phyloP scores from a whole-genome alignment of 2,888 invertebrate genomes.

The Amblyjoppa fuscipennis region DNA sequence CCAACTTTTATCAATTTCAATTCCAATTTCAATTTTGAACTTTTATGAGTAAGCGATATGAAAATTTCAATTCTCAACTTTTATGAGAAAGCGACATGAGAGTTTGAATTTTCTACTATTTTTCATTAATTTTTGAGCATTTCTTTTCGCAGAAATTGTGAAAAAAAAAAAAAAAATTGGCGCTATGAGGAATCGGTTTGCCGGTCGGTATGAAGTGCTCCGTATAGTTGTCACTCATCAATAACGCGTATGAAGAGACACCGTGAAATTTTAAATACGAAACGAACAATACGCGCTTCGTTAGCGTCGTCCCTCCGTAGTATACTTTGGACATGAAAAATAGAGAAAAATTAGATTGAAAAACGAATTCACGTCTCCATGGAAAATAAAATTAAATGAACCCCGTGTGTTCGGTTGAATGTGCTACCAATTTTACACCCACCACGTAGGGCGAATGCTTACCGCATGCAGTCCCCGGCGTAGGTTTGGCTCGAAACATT shows the following conservation, averaged over 20 bases:
- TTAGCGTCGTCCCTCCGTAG: slow-evolving; percentile 28
- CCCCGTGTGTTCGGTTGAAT: slow-evolving; percentile 30
- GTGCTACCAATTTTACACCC: slow-evolving; percentile 22
- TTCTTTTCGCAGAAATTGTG: not conserved
- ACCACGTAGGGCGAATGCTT: not conserved
- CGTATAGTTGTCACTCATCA: not conserved
- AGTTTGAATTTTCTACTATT: too few species aligned
- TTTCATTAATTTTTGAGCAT: not conserved
- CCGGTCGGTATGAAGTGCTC: not conserved
- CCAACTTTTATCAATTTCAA: too few species aligned
- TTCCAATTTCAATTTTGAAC: too few species aligned
- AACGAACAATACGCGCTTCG: slow-evolving; percentile 47
- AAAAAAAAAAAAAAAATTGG: not conserved
- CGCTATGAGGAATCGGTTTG: not conserved
- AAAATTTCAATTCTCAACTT: too few species aligned
- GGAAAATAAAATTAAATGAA: slow-evolving; percentile 45
- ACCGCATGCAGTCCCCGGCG: slow-evolving; percentile 39
- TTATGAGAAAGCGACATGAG: too few species aligned
- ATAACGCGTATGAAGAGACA: not conserved
- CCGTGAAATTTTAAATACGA: not conserved
- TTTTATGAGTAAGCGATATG: too few species aligned
- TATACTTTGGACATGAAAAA: slow-evolving; percentile 4
- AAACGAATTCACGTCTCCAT: slow-evolving; percentile 15
- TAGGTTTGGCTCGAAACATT: slow-evolving; percentile 35
- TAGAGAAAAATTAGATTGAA: not conserved